Evolutionary conservation across 92 coral and sea anemone species (phyloP), one percentile per base, ranked within the genome.

Genomic region (Umimayanthus kanabou): DNA sequence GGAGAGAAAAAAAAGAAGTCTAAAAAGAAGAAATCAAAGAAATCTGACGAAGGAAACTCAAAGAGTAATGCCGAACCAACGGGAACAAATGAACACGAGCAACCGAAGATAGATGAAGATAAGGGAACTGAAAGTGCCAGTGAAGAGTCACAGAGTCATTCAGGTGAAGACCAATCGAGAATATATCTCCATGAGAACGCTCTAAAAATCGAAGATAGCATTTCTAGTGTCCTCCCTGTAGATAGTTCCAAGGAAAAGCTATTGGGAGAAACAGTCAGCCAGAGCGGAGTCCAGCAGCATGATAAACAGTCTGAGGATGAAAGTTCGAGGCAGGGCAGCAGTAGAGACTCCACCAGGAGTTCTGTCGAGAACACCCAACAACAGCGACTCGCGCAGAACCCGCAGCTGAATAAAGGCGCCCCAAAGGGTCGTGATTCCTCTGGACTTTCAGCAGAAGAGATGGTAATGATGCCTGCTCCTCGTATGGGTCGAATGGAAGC

Each of bases 391-490:
- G 72, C 45, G 61, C 85, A 33, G 72, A 16, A 20, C 26, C 39
- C 10, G 47, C 43, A 80, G 20, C 28, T 15, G n/a, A 50, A 39
- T 2, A 13, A 23, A 20, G 20, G 6, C 2, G 7, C 2, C 9
- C 14, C 28, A 4, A 29, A 33, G 4, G 47, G 20, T 80, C 7
- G 2, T 55, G 53, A 8, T 16, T 33, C 47, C 37, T 25, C 55
- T n/a, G 65, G 39, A 23, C 65, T 29, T 16, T 80, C 73, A 30
- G 50, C 72, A 18, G 71, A 55, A 30, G 26, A 57, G 28, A 57
- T 11, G 73, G 85, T 57, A 23, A 80, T 80, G 85, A 20, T 13
- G 29, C 73, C 85, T 55, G 73, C 85, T 14, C 40, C 65, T 53
- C 9, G 30, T 14, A 79, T 25, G 82, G n/a, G 82, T 45, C 65